A percentile compares a stretch with the other conserved stretches of the same genome.
Evolutionary conservation across 2,888 invertebrate species (phyloP).

Genomic region (Drosophila maculinotata): DNA sequence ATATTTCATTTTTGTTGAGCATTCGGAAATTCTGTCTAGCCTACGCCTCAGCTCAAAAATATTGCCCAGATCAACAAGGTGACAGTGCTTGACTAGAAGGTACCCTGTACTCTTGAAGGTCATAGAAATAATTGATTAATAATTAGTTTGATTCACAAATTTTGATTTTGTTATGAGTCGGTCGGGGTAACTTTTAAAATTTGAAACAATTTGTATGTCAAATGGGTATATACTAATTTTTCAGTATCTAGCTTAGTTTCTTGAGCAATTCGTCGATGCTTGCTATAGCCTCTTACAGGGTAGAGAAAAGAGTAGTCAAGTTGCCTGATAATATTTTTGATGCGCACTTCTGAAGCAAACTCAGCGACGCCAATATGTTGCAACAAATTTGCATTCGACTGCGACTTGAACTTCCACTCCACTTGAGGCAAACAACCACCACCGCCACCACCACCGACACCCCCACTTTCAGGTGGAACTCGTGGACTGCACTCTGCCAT

Average conservation of each 20-base stretch:
- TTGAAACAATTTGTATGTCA: too few species aligned
- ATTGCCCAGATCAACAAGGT: constrained; percentile 1
- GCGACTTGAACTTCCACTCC: constrained; percentile 60
- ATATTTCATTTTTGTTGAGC: constrained; percentile 72
- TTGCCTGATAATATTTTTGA: constrained; percentile 55
- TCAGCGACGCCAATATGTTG: constrained; percentile 80
- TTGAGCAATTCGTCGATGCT: background rate
- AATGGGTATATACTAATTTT: too few species aligned
- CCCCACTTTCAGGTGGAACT: constrained; percentile 9
- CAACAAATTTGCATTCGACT: constrained; percentile 81
- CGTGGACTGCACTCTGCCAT: constrained; percentile 26
- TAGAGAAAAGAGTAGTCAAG: constrained; percentile 63
- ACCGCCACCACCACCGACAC: constrained; percentile 6
- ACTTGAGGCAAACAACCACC: constrained; percentile 48
- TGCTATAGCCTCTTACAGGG: constrained; percentile 16
- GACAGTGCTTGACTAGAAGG: background rate
- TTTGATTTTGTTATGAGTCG: too few species aligned
- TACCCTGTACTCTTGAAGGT: constrained; percentile 27
- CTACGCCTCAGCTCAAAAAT: constrained; percentile 39
- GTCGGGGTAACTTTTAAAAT: too few species aligned
- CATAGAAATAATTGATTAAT: too few species aligned
- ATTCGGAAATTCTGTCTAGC: constrained; percentile 57
- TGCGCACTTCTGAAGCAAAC: constrained; percentile 74
- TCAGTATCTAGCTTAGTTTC: too few species aligned
- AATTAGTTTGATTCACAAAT: too few species aligned